A percentile compares a stretch with the other conserved stretches of the same genome.
phyloP scores from a whole-genome alignment of 2,888 invertebrate genomes.

The Platycheirus albimanus region DNA sequence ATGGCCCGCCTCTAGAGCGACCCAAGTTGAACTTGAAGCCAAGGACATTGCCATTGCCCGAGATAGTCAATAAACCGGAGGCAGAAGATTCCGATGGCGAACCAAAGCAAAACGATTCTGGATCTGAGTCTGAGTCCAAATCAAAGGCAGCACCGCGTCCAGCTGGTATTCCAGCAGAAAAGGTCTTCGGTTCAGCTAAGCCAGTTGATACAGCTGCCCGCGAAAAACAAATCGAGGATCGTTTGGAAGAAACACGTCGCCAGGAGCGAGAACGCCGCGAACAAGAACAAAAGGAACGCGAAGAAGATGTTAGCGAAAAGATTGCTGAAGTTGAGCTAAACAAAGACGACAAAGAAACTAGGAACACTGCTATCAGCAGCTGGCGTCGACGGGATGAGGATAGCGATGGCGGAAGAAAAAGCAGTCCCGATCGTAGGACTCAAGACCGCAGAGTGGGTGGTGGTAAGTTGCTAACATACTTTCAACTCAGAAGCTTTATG shows the following conservation, averaged over 20 bases:
- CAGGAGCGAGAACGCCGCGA: conserved; percentile 78
- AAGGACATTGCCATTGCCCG: conserved; percentile 88
- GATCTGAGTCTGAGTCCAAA: conserved; percentile 60
- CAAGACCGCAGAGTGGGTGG: conserved; percentile 63
- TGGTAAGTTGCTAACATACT: conserved; percentile 55
- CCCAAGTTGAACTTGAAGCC: conserved; percentile 92
- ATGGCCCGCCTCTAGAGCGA: conserved; percentile 82
- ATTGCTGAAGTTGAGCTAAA: conserved; percentile 78
- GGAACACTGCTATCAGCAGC: conserved; percentile 77
- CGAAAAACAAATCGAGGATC: conserved; percentile 95
- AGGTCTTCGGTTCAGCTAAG: conserved; percentile 96
- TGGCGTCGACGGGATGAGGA: conserved; percentile 79
- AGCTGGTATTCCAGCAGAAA: conserved; percentile 86
- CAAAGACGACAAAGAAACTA: conserved; percentile 79
- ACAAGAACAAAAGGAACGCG: conserved; percentile 74
- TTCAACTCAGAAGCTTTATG: too few relatives aligned
- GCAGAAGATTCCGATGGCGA: conserved; percentile 80
- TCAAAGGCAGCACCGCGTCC: conserved; percentile 79
- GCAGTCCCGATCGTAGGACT: conserved; percentile 77
- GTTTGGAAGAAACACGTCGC: conserved; percentile 86
- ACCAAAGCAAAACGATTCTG: conserved; percentile 52
- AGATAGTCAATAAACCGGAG: conserved; percentile 82
- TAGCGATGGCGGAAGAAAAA: conserved; percentile 76
- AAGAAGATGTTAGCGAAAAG: conserved; percentile 76
- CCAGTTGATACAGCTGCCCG: conserved; percentile 96